Percentiles rank a stretch among this genome's conserved stretches.
These are phyloP conservation scores for Marcusenius ussheri DNA, from an alignment of 2,113 vertebrate genomes.

Conservation along the genomic window DNA sequence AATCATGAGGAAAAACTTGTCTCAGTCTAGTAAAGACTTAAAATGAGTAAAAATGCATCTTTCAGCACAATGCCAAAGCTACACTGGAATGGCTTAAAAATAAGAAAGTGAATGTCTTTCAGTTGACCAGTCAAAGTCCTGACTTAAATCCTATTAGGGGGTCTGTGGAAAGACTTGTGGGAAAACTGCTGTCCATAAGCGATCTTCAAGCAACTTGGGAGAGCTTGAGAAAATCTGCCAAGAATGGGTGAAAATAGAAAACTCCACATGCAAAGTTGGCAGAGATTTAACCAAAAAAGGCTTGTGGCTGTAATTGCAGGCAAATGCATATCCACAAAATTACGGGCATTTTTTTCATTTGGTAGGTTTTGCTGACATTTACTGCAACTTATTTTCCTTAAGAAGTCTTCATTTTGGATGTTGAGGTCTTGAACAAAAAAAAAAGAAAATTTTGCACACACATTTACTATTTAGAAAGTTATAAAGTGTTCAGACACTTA, in stretches of 20 bases:
- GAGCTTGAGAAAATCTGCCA: slow-evolving; percentile 5
- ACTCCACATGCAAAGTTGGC: background rate
- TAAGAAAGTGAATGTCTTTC: background rate
- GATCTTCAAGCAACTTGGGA: background rate
- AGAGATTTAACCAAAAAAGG: background rate
- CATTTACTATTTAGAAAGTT: background rate
- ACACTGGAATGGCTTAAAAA: background rate
- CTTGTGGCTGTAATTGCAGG: background rate
- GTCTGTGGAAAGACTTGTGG: slow-evolving; percentile 3
- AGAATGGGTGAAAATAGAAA: background rate
- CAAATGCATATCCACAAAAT: background rate
- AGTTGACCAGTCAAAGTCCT: slow-evolving; percentile 2
- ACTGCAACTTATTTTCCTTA: background rate
- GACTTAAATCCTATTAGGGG: slow-evolving; percentile 5
- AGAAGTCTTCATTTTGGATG: background rate
- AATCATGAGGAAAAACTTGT: background rate
- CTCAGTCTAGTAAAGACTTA: background rate
- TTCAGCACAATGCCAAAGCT: background rate
- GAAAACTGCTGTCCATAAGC: slow-evolving; percentile 12
- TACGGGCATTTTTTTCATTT: background rate
- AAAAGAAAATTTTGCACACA: background rate
- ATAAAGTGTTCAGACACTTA: background rate
- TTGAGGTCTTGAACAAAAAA: background rate
- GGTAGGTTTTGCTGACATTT: slow-evolving; percentile 3
- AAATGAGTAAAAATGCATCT: slow-evolving; percentile 7